Base-by-base conservation (phyloP, 2,797 vertebrate species). In the Percopsis omiscomaycus region DNA sequence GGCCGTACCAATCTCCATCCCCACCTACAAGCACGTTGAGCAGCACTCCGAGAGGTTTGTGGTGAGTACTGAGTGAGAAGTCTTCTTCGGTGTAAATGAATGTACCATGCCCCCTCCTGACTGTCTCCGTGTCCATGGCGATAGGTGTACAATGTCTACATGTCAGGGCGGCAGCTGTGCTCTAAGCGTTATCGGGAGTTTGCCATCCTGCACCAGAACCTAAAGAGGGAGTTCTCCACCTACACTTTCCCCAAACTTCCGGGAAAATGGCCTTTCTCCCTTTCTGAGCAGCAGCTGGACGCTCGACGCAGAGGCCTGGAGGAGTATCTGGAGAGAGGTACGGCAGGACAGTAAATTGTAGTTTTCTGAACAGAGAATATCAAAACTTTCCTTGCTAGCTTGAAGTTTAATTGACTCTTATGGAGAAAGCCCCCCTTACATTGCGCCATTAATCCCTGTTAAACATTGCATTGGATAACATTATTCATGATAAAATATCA, bases 21-120 rank as follows among this genome's bases (percentile, higher is more conserved):
- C 97, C 84, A 96, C 95, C 0, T 96, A 96, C 91, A 98, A 98
- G 81, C 96, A 98, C 3, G 96, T 98, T 86, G 96, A 98, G 88
- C 95, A 97, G 89, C 95, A 95, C 66, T 89, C 94, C 0, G 97
- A 98, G 92, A 95, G 96, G 84, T 98, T 98, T 86, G 97, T 98
- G 95, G 97, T 98, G 78, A 93, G 95, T 91, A 64, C 16, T 1
- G 14, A 10, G 47, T 22, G 22, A 22, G 22, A 22, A 22, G 22
- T 22, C 32, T 37, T 37, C 32, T 37, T 5, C 8, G 32, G 9
- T 37, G 9, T 37, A 8, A 37, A 1, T 8, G 32, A 22, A 22
- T 37, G 32, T 37, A 37, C 57, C 53, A 4, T 22, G 16, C 49
- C 5, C 2, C 32, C 32, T 8, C 32, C 32, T 37, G 14, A 32